Base-by-base conservation (phyloP, 2,797 vertebrate species). In the Hybognathus amarus region DNA sequence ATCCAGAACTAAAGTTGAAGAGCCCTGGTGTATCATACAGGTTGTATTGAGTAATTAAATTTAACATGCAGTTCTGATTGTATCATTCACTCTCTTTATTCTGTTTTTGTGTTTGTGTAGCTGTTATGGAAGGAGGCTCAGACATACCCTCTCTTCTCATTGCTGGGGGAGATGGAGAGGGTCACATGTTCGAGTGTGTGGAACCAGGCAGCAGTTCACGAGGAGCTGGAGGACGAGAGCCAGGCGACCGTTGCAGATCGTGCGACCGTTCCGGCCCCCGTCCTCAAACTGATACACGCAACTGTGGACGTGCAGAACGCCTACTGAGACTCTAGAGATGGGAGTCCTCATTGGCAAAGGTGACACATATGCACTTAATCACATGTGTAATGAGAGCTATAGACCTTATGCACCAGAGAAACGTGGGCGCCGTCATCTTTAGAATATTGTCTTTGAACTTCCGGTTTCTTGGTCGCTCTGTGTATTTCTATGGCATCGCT, bases 271-370 rank as follows among this genome's bases (percentile, higher is more conserved):
- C 92, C 95, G 98, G 91, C 98, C 98, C 98, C 98, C 4, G 97
- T 99, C 68, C 96, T 99, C 77, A 97, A 96, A 90, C 93, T 99
- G 68, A 96, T 99, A 97, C 94, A 8, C 96, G 97, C 88, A 98
- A 95, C 92, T 98, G 97, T 56, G 97, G 98, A 85, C 95, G 96
- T 83, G 97, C 96, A 7, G 98, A 99, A 90, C 97, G 97, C 86
- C 91, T 98, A 88, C 91, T 96, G n/a, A 75, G 97, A 98, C 92
- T 98, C 98, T 83, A 99, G n/a, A 98, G 93, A 99, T 99, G 63
- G 97, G 97, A 40, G 97, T 99, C 77, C 97, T 99, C 77, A 99
- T 99, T 86, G 96, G 97, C 89, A 99, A 98, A 96, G 98, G 98
- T 99, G 94, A 82, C 50, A 13, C 38, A 64, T 11, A 74, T 18